Conservation (phyloP, 2,888 invertebrate species). For the Polyommatus icarus region DNA sequence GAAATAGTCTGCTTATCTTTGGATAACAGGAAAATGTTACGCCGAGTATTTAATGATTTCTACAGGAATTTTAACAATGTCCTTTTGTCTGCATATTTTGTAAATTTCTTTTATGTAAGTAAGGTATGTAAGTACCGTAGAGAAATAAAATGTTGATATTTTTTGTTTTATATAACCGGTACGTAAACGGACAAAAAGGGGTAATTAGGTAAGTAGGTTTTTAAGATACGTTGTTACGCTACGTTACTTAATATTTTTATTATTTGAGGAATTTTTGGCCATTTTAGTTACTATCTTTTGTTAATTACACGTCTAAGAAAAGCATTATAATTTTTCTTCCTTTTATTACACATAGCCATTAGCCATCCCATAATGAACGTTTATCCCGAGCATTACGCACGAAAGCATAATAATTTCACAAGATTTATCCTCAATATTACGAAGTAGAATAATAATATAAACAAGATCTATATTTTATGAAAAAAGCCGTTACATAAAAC, state of each 20-base stretch:
- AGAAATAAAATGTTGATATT: not conserved
- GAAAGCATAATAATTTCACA: slow-evolving; percentile 10
- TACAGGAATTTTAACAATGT: not conserved
- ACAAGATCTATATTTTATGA: slow-evolving; percentile 28
- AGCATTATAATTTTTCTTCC: not conserved
- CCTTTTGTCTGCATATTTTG: not conserved
- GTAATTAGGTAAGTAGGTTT: no score
- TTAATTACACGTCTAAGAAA: slow-evolving; percentile 4
- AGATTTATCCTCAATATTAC: slow-evolving; percentile 23
- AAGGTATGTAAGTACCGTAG: not conserved
- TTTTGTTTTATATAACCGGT: not conserved
- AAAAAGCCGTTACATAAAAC: slow-evolving; percentile 23
- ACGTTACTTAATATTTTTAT: not conserved
- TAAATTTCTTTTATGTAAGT: not conserved
- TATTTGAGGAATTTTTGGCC: not conserved
- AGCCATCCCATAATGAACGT: slow-evolving; percentile 16
- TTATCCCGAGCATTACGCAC: slow-evolving; percentile 19
- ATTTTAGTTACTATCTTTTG: not conserved
- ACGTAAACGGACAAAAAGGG: no score
- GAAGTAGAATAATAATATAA: slow-evolving; percentile 23
- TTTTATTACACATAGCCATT: not conserved
- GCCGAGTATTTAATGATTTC: not conserved
- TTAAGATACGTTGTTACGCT: no score
- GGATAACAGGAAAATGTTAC: not conserved
- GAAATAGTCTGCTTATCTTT: not conserved